phyloP scores from a whole-genome alignment of 64 coral and sea anemone genomes.

The Acropora yongei region DNA sequence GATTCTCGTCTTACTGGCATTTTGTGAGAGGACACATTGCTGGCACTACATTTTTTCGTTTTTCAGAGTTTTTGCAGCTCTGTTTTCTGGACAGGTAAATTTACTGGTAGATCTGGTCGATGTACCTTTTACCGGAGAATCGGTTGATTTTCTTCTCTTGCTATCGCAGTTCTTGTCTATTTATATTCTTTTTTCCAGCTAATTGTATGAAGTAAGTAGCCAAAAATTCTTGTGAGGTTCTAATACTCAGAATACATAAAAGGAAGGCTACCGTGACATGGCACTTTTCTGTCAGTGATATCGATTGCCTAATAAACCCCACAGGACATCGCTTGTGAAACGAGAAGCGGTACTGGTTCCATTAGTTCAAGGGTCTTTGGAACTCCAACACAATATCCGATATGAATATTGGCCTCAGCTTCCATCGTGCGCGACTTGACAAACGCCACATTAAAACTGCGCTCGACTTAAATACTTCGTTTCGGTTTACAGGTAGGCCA shows the following conservation, averaged over 20 bases:
- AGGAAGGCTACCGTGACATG: background rate
- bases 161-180: too few species aligned
- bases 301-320: slow-evolving; percentile 45
- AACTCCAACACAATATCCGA: slow-evolving; percentile 23
- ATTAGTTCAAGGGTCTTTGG: slow-evolving; percentile 42
- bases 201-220: background rate
- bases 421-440: background rate
- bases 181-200: too few species aligned
- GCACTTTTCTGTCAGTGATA: slow-evolving; percentile 29
- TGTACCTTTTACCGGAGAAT: background rate
- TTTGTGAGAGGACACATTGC: background rate
- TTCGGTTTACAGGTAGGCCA: background rate
- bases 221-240: background rate
- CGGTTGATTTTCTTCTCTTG: background rate
- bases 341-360: slow-evolving; percentile 44
- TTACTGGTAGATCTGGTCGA: background rate
- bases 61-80: background rate
- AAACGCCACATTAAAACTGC: background rate
- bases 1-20: background rate
- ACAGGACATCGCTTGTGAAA: slow-evolving; percentile 27
- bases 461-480: background rate
- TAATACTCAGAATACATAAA: background rate
- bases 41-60: background rate
- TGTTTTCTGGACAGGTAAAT: background rate
- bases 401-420: slow-evolving; percentile 11